Evolutionary conservation across 2,113 vertebrate species (phyloP), one percentile per base, ranked within the genome.

Genomic region (Hirundichthys speculiger): DNA sequence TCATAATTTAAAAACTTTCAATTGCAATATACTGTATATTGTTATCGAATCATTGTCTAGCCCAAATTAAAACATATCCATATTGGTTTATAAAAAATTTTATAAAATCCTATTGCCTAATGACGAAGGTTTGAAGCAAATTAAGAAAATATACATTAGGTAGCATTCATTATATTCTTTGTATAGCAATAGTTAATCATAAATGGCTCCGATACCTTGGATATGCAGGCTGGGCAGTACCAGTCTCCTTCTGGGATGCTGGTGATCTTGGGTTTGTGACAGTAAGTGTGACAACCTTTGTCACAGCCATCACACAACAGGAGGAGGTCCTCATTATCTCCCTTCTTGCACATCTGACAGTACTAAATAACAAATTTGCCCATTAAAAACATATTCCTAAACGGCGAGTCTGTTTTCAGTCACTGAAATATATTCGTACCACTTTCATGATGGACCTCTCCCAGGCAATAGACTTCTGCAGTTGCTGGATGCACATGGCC

Each of bases 401-500:
- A 38, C 19, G 12, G 1, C 19, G 5, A 4, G n/a, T 25, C 4
- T 34, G 30, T n/a, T 61, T 50, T 24, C 3, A 63, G 46, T 52
- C 41, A 27, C 4, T 11, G 4, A 16, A 2, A 27, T 16, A 30
- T 49, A 42, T 50, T 27, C 97, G 94, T 90, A 99, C 98, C 94
- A 99, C 98, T 98, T 99, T 99, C 98, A 99, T 99, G 92, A 99
- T 99, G 72, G 98, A 99, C 88, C 97, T 95, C 91, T 98, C 98
- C 98, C 97, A 99, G 64, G 97, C 97, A 84, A 99, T 98, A 64
- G 97, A 96, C 92, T 97, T 99, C 94, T 99, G 97, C 80, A 99
- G 93, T 71, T 99, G 98, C 92, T 99, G 97, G 88, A 99, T 93
- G 78, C 98, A 99, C 92, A 99, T 96, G 83, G 97, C 96, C 87